Conservation (phyloP, 2,797 vertebrate genomes). For the Crax fasciolata region DNA sequence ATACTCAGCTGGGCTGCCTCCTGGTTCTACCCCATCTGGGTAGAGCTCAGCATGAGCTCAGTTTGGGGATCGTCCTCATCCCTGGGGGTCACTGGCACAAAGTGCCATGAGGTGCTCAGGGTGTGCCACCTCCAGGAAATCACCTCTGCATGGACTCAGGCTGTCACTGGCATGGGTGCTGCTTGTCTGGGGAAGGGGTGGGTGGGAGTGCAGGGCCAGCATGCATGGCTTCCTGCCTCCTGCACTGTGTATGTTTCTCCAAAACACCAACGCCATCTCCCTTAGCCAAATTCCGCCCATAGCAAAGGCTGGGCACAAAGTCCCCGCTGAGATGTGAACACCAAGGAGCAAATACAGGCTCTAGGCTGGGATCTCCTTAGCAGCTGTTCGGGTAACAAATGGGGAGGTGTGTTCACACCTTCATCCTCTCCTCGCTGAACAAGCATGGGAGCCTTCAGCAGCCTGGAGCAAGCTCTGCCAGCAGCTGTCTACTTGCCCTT, state of each 20-base stretch:
- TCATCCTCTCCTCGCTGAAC: not conserved
- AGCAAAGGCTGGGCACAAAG: not conserved
- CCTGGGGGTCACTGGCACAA: not conserved
- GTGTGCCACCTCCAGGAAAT: not conserved
- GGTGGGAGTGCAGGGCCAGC: not conserved
- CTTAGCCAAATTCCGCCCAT: not conserved
- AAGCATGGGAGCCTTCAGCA: not conserved
- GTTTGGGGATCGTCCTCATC: not conserved
- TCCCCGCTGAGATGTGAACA: not conserved
- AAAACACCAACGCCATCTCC: not conserved
- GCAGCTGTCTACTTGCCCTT: not conserved
- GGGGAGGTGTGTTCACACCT: not conserved
- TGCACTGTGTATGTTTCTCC: not conserved
- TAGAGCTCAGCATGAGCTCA: not conserved
- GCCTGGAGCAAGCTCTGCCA: not conserved
- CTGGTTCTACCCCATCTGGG: not conserved
- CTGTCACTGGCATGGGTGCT: accelerated
- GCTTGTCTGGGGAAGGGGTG: not conserved
- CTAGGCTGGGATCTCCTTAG: not conserved
- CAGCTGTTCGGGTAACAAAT: not conserved
- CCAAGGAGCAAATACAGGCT: not conserved
- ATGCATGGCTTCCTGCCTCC: not conserved
- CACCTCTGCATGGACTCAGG: not conserved
- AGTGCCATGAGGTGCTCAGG: accelerated
- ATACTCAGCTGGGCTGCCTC: not conserved